phyloP scores from a whole-genome alignment of 2,888 invertebrate genomes.

The Graphium colonna region DNA sequence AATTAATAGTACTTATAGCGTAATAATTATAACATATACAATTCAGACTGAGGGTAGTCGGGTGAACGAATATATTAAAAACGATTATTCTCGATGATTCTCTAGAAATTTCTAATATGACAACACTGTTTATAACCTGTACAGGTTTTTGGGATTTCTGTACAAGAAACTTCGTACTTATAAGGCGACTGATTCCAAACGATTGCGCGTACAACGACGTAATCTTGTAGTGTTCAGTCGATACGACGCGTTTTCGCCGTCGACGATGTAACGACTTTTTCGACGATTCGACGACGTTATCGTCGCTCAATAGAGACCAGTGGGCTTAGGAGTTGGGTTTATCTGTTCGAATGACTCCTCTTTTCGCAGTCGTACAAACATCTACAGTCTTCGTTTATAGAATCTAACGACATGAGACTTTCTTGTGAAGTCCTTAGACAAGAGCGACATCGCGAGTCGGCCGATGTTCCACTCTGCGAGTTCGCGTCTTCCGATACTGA shows the following conservation, averaged over 20 bases:
- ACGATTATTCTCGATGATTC: too few relatives aligned
- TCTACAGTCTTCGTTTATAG: constrained; percentile 66
- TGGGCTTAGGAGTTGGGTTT: constrained; percentile 9
- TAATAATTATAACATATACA: background rate
- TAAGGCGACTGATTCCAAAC: background rate
- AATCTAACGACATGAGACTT: constrained; percentile 69
- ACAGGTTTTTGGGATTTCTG: too few relatives aligned
- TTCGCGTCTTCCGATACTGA: constrained; percentile 72
- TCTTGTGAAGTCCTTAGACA: constrained; percentile 68
- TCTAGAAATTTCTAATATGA: too few relatives aligned
- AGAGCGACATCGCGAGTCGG: constrained; percentile 62
- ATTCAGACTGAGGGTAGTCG: background rate
- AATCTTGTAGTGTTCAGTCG: too few relatives aligned
- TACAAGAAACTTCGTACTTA: too few relatives aligned
- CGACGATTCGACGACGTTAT: too few relatives aligned
- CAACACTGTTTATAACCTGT: too few relatives aligned
- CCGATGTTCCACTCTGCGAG: constrained; percentile 65
- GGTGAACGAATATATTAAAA: background rate
- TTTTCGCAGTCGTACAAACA: constrained; percentile 57
- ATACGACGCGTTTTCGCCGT: background rate
- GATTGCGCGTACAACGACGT: background rate
- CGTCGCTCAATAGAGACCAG: background rate
- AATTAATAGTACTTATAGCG: background rate
- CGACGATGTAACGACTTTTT: too few relatives aligned
- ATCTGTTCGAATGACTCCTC: constrained; percentile 52